These are phyloP conservation scores for Metopia argyrocephala DNA, from an alignment of 2,888 invertebrate species.

Conservation along the genomic window DNA sequence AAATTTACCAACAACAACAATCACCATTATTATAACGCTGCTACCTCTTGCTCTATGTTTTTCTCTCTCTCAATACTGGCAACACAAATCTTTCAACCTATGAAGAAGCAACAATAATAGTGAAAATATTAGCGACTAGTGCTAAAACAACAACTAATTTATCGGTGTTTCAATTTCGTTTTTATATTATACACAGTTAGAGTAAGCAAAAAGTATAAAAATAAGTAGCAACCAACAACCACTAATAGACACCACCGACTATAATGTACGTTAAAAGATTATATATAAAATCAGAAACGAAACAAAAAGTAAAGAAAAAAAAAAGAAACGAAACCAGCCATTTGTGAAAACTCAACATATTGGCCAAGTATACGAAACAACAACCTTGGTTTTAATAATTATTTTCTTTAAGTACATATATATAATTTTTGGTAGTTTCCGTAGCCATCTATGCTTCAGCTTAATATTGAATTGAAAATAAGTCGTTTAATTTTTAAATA, in stretches of 20 bases:
- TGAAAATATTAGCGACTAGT: background rate
- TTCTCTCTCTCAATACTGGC: conserved; percentile 23
- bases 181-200: conserved; percentile 44
- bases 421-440: no score
- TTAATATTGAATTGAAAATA: background rate
- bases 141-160: conserved; percentile 37
- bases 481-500: background rate
- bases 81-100: conserved; percentile 50
- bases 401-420: conserved; percentile 25
- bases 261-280: conserved; percentile 13
- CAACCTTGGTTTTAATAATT: conserved; percentile 60
- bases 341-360: conserved; percentile 47
- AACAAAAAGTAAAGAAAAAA: conserved; percentile 35
- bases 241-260: conserved; percentile 47
- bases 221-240: conserved; percentile 59
- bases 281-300: conserved; percentile 42
- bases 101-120: conserved; percentile 38
- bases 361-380: conserved; percentile 60
- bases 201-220: conserved; percentile 62
- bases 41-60: conserved; percentile 41
- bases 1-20: conserved; percentile 44
- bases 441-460: background rate
- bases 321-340: conserved; percentile 31
- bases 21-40: conserved; percentile 31
- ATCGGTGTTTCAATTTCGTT: conserved; percentile 39